These are phyloP conservation scores for Moxostoma hubbsi DNA, from an alignment of 2,797 vertebrate genomes.

Conservation along the genomic window DNA sequence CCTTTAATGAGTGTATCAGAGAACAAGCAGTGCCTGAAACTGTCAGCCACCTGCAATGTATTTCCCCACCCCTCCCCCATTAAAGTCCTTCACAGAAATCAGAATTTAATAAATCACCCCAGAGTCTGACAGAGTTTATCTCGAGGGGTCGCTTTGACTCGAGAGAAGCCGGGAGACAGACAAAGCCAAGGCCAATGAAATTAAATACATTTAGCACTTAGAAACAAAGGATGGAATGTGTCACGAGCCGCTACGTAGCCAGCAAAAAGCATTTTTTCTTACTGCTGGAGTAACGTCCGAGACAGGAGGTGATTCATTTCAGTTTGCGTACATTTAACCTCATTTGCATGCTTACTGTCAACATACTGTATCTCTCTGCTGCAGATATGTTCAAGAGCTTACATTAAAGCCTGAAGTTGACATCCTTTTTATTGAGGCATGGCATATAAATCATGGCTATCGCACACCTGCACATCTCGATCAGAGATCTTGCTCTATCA, in stretches of 20 bases:
- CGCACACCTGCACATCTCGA: conserved; percentile 78
- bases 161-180: conserved; percentile 80
- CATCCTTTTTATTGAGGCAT: conserved; percentile 75
- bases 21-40: conserved; percentile 75
- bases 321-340: conserved; percentile 80
- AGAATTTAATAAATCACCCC: conserved; percentile 89
- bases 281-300: conserved; percentile 57
- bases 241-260: conserved; percentile 73
- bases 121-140: conserved; percentile 88
- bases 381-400: conserved; percentile 79
- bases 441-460: conserved; percentile 77
- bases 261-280: conserved; percentile 58
- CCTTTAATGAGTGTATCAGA: conserved; percentile 65
- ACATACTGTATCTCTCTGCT: conserved; percentile 75
- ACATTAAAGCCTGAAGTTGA: conserved; percentile 79
- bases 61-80: conserved; percentile 72
- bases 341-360: conserved; percentile 83
- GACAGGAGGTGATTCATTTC: conserved; percentile 79
- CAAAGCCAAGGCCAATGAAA: conserved; percentile 82
- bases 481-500: conserved; percentile 80
- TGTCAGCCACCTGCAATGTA: conserved; percentile 79
- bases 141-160: conserved; percentile 82
- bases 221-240: conserved; percentile 78
- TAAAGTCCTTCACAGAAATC: conserved; percentile 88
- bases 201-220: conserved; percentile 86